phyloP scores from a whole-genome alignment of 2,888 invertebrate genomes.

The Eudasyphora cyanicolor region DNA sequence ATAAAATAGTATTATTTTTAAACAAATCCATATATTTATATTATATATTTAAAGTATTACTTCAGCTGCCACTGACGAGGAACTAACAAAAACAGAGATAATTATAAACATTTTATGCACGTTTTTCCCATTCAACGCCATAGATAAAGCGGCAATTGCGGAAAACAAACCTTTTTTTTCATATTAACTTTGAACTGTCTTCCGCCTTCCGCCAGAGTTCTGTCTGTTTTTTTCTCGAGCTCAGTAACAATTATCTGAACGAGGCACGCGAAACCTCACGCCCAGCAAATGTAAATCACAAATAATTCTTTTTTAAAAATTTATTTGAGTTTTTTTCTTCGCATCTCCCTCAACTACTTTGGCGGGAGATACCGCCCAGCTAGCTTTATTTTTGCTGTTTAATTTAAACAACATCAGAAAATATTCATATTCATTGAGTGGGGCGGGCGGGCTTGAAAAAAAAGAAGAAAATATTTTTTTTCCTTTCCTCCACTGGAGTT shows the following conservation, averaged over 20 bases:
- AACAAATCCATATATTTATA: not conserved
- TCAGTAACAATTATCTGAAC: conserved; percentile 14
- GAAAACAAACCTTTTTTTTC: conserved; percentile 42
- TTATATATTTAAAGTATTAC: not conserved
- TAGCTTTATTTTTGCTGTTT: not conserved
- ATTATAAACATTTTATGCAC: conserved; percentile 52
- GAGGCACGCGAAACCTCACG: conserved; percentile 13
- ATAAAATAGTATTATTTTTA: not conserved
- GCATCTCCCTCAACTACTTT: not conserved
- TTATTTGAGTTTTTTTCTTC: not conserved
- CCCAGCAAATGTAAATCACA: conserved; percentile 32
- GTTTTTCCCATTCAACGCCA: conserved; percentile 53
- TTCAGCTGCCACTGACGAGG: too few species aligned
- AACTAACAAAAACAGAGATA: conserved; percentile 7
- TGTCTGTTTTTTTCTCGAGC: conserved; percentile 10
- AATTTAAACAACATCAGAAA: conserved; percentile 3
- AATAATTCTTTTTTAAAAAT: conserved; percentile 23
- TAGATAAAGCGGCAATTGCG: not conserved
- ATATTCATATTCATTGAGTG: not conserved
- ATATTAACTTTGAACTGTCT: conserved; percentile 58
- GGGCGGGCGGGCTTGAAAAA: conserved; percentile 17
- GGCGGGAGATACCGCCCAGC: conserved; percentile 21
- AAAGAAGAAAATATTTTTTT: conserved; percentile 55
- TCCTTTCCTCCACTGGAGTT: not conserved
- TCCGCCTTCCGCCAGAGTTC: conserved; percentile 35